Conservation (phyloP, 2,888 invertebrate genomes). For the Drosophila pseudotalamancana region DNA sequence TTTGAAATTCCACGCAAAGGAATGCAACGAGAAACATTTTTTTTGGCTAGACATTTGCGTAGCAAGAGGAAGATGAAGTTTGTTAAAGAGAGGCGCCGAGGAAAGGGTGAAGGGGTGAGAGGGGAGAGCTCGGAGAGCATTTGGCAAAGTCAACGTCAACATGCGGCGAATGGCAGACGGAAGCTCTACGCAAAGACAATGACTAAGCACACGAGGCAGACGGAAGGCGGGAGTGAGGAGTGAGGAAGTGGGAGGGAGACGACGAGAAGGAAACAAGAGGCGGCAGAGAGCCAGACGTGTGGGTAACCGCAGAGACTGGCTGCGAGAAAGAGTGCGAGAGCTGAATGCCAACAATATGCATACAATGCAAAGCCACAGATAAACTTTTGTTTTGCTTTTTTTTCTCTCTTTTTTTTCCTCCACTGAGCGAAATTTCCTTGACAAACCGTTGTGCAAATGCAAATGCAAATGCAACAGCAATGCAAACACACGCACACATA, state of each 20-base stretch:
- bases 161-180: conserved; percentile 68
- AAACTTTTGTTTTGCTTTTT: conserved; percentile 55
- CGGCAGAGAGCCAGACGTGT: not conserved
- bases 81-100: not conserved
- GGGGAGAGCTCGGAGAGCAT: conserved; percentile 25
- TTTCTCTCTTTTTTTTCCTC: conserved; percentile 4
- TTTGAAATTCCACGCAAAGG: conserved; percentile 71
- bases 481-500: conserved; percentile 17
- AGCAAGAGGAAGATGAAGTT: conserved; percentile 37
- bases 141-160: conserved; percentile 66
- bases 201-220: conserved; percentile 66
- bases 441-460: conserved; percentile 42
- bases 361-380: conserved; percentile 67
- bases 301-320: conserved; percentile 9
- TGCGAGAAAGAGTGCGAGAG: conserved; percentile 8
- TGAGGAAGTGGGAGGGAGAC: not conserved
- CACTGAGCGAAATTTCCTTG: conserved; percentile 44
- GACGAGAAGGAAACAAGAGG: not conserved
- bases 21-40: conserved; percentile 65
- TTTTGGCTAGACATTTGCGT: conserved; percentile 72
- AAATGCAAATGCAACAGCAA: conserved; percentile 35
- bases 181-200: conserved; percentile 76
- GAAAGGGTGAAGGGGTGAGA: not conserved
- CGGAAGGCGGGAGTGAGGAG: conserved; percentile 19
- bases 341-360: conserved; percentile 65